phyloP scores from a whole-genome alignment of 2,888 invertebrate genomes.

The Leptothorax acervorum region DNA sequence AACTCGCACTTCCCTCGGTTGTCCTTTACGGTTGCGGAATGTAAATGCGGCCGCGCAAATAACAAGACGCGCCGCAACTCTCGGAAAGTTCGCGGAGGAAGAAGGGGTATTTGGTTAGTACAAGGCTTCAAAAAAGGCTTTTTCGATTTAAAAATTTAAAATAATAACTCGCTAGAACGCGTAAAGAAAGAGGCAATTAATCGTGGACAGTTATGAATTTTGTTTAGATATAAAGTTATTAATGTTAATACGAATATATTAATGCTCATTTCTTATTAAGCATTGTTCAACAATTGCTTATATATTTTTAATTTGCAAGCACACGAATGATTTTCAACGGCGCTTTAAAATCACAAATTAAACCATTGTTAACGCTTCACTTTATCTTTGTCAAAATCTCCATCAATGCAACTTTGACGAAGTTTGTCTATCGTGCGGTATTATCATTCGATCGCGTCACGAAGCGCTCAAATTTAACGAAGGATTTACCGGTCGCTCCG shows the following conservation, averaged over 20 bases:
- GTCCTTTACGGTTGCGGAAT: constrained; percentile 25
- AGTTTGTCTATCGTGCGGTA: not conserved
- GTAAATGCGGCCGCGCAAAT: constrained; percentile 26
- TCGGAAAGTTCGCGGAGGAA: not conserved
- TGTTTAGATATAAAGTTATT: not conserved
- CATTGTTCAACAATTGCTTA: not conserved
- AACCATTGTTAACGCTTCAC: not conserved
- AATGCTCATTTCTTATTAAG: not conserved
- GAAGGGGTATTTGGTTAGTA: not conserved
- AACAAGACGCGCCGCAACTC: constrained; percentile 9
- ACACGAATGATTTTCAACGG: not conserved
- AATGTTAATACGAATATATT: not conserved
- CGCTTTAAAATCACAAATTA: not conserved
- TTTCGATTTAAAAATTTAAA: not conserved
- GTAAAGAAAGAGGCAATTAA: not conserved
- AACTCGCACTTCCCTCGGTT: constrained; percentile 8
- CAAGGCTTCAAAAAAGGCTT: not conserved
- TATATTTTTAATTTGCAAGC: not conserved
- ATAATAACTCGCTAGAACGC: not conserved
- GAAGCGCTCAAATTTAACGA: constrained; percentile 49
- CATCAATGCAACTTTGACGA: constrained; percentile 12
- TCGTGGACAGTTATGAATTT: not conserved
- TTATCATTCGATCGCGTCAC: constrained; percentile 10
- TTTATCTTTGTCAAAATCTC: constrained; percentile 3
- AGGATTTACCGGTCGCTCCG: constrained; percentile 54